Base-by-base conservation (phyloP, 1,140 invertebrate genomes). In the Saccostrea echinata region DNA sequence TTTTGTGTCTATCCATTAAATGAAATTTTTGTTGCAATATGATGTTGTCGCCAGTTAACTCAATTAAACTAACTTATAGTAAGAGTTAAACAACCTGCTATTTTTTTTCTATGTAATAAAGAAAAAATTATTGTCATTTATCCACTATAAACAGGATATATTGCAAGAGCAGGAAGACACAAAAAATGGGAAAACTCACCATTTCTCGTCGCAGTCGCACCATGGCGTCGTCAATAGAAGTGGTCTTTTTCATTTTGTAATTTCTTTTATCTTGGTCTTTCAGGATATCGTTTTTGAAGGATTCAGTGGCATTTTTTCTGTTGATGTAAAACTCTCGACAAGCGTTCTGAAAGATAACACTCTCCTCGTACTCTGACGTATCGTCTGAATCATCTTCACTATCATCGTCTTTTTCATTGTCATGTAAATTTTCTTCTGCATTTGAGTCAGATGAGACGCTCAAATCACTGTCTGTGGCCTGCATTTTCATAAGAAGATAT, bases 311-410 rank as follows among this genome's bases (percentile, higher is more conserved):
- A 76, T 85, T 84, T 21, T 87, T 30, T 57, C 88, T 85, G 53
- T 84, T 85, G 13, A 87, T 87, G 43, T 89, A 89, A 84, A 85
- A 89, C 71, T 87, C 18, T 55, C 88, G 84, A 51, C 88, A 89
- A 6, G 88, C 86, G 24, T 89, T 89, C 4, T 86, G 87, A 43
- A 89, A 89, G 30, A 64, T 86, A n/a, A 89, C 87, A 18, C 61
- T 51, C 24, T 87, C 76, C 55, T 61, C 80, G 24, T 89, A 86
- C 30, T 89, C 88, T 24, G 81, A 52, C 21, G 16, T 51, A 51
- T 83, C 81, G 24, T 83, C 81, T 12, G 35, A 52, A 33, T 83
- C 81, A 24, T 53, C 24, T 27, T 52, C 81, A 30, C 24, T 76
- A 12, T 83, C 81, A 30, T 27, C 81, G 11, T 83, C 81, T 18